phyloP scores from a whole-genome alignment of 2,888 invertebrate species.

The Yponomeuta malinellus region DNA sequence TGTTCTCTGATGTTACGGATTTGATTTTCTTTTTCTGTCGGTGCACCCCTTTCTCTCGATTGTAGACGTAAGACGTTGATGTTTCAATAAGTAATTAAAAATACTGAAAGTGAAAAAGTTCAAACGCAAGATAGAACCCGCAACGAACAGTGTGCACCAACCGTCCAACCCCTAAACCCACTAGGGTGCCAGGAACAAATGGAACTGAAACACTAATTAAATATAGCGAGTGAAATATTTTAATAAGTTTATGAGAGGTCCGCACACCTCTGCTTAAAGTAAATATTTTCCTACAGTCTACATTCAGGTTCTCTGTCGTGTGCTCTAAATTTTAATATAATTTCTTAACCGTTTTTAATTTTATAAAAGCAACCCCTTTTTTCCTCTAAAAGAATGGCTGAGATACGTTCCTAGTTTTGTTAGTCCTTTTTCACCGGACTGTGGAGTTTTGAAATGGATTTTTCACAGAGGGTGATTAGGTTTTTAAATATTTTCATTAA shows the following conservation, averaged over 20 bases:
- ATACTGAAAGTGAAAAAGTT: too few relatives aligned
- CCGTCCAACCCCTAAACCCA: not conserved
- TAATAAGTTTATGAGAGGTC: constrained; percentile 69
- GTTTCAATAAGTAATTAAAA: too few relatives aligned
- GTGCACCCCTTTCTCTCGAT: too few relatives aligned
- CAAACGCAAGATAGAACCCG: not conserved
- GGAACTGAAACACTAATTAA: constrained; percentile 66
- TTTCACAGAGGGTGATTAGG: not conserved
- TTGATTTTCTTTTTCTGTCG: too few relatives aligned
- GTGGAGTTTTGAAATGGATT: constrained; percentile 1
- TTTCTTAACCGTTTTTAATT: constrained; percentile 52
- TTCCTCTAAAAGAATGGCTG: constrained; percentile 11
- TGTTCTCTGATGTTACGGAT: too few relatives aligned
- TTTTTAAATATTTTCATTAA: not conserved
- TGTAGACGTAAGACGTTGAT: too few relatives aligned
- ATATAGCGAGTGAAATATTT: constrained; percentile 69
- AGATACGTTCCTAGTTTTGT: constrained; percentile 14
- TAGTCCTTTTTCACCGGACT: constrained; percentile 8
- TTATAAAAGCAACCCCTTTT: constrained; percentile 50
- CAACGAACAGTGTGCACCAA: not conserved
- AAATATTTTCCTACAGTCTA: constrained; percentile 52
- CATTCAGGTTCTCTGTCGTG: constrained; percentile 31
- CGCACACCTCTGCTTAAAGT: constrained; percentile 50
- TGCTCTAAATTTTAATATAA: constrained; percentile 72
- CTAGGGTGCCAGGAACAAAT: constrained; percentile 49